Evolutionary conservation across 2,113 vertebrate genomes (phyloP).

Genomic region (Dolichallabes microphthalmus): DNA sequence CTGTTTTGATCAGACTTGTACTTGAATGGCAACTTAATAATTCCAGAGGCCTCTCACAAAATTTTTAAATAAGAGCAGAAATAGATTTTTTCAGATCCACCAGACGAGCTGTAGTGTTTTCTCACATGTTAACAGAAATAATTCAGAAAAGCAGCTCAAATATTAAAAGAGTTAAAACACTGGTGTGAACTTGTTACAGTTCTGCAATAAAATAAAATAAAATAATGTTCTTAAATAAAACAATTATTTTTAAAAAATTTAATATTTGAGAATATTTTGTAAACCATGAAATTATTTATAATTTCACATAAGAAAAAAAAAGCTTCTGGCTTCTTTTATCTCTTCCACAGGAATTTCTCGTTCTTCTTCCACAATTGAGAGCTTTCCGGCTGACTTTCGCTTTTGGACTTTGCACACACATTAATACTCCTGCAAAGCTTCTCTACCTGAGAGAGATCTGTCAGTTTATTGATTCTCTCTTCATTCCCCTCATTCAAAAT

Average conservation of each 20-base stretch:
- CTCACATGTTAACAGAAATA: neutral
- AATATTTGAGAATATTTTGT: neutral
- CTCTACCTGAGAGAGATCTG: constrained; percentile 81
- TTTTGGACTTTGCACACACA: constrained; percentile 55
- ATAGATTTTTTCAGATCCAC: neutral
- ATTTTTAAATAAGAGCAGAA: neutral
- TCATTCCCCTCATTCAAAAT: constrained; percentile 87
- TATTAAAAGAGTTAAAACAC: neutral
- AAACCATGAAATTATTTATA: neutral
- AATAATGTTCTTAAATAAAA: constrained; percentile 15
- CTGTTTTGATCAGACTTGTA: neutral
- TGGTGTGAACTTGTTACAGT: neutral
- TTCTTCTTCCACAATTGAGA: constrained; percentile 87
- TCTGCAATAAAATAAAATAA: neutral
- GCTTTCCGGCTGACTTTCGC: constrained; percentile 56
- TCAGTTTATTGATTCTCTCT: constrained; percentile 83
- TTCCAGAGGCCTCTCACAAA: neutral
- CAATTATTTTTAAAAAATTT: neutral
- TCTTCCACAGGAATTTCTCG: constrained; percentile 92
- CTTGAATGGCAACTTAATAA: neutral
- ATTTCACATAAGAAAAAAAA: neutral
- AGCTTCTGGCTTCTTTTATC: constrained; percentile 33
- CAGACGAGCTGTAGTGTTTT: neutral
- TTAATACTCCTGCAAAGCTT: constrained; percentile 75
- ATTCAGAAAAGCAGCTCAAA: neutral